Evolutionary conservation across 2,113 vertebrate species (phyloP).

Genomic region (Salvelinus alpinus): DNA sequence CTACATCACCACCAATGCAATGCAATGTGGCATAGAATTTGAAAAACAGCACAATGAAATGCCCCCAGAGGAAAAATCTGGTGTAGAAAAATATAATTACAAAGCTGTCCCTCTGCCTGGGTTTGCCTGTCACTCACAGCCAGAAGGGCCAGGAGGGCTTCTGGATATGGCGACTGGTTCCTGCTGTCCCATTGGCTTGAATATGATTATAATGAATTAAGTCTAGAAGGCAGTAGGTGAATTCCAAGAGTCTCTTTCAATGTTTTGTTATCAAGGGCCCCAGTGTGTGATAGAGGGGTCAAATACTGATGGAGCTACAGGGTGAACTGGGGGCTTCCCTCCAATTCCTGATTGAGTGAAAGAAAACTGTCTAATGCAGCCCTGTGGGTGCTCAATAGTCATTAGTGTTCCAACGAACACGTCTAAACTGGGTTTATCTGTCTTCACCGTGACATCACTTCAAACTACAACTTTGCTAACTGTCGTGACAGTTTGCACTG

Average conservation of each 20-base stretch:
- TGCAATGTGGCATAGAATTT: neutral
- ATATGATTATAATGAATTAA: conserved; percentile 21
- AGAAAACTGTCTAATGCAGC: neutral
- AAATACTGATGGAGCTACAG: neutral
- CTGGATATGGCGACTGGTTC: neutral
- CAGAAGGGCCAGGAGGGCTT: neutral
- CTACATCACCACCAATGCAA: conserved; percentile 7
- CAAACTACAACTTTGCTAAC: neutral
- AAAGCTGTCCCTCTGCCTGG: conserved; percentile 12
- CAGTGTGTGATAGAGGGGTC: neutral
- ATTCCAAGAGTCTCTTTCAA: conserved; percentile 2
- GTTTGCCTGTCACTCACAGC: conserved; percentile 16
- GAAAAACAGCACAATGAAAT: neutral
- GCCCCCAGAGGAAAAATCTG: conserved; percentile 14
- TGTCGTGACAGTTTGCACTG: conserved; percentile 4
- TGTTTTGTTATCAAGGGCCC: neutral
- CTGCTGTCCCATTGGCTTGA: neutral
- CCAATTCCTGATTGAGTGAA: neutral
- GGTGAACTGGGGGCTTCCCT: neutral
- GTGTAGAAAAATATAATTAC: conserved; percentile 11
- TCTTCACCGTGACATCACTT: neutral
- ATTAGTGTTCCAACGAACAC: neutral
- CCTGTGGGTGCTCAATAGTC: neutral
- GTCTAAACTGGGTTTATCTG: neutral
- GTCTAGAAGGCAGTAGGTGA: neutral